Conservation (phyloP, 2,888 invertebrate genomes). For the Drosophila helvetica region DNA sequence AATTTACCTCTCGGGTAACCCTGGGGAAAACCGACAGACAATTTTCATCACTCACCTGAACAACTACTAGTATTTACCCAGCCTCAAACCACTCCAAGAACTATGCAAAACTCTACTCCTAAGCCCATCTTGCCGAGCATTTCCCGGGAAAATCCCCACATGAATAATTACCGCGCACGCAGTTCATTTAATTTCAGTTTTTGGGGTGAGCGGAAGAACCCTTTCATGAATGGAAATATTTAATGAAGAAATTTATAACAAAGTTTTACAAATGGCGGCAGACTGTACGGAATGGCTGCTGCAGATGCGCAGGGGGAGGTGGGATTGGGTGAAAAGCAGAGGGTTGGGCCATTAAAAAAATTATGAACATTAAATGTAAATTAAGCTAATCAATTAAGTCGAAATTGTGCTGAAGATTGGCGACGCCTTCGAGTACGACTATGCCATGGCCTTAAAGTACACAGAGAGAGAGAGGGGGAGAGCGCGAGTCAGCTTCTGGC, state of each 20-base stretch:
- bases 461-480: not conserved
- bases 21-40: not conserved
- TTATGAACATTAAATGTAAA: slow-evolving; percentile 77
- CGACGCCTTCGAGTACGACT: slow-evolving; percentile 22
- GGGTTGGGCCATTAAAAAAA: slow-evolving; percentile 56
- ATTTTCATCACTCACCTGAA: not conserved
- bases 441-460: slow-evolving; percentile 32
- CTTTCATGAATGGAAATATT: slow-evolving; percentile 70
- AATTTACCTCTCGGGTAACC: not conserved
- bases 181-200: slow-evolving; percentile 74
- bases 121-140: slow-evolving; percentile 20
- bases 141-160: slow-evolving; percentile 61
- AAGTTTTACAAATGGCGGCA: slow-evolving; percentile 58
- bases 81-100: not conserved
- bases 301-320: not conserved
- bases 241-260: slow-evolving; percentile 77
- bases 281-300: slow-evolving; percentile 36
- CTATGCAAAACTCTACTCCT: slow-evolving; percentile 8
- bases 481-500: slow-evolving; percentile 46
- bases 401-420: slow-evolving; percentile 40
- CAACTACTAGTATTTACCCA: not conserved
- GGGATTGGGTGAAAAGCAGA: slow-evolving; percentile 6
- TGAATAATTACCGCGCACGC: slow-evolving; percentile 71
- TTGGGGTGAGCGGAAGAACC: slow-evolving; percentile 25
- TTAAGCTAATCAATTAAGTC: slow-evolving; percentile 75